A percentile compares a stretch with the other conserved stretches of the same genome.
Conservation (phyloP, 2,797 vertebrate species). For the Apodemus agrarius region DNA sequence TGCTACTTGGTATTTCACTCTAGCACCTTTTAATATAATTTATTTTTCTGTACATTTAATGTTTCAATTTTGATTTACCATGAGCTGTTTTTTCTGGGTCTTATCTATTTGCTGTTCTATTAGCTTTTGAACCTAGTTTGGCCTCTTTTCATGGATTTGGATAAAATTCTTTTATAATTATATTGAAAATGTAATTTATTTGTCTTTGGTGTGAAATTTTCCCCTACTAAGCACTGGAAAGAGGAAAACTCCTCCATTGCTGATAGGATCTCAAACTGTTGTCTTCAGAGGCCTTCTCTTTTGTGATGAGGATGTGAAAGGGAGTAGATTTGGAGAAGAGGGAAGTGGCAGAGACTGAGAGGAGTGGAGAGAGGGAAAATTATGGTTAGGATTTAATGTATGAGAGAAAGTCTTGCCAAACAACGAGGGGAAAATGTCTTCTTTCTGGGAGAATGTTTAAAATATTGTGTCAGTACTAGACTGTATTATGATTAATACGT, state of each 20-base stretch:
- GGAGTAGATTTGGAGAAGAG: not conserved
- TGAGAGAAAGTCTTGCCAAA: not conserved
- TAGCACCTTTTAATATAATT: not conserved
- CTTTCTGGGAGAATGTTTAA: not conserved
- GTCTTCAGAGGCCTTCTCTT: not conserved
- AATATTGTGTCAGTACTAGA: not conserved
- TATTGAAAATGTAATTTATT: not conserved
- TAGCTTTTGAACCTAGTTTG: not conserved
- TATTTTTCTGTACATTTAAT: not conserved
- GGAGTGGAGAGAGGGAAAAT: not conserved
- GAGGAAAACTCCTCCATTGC: too few relatives aligned
- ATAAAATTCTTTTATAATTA: not conserved
- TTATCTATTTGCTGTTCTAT: not conserved
- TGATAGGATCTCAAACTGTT: not conserved
- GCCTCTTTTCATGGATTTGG: not conserved
- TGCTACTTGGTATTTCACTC: not conserved
- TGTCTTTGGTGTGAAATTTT: not conserved
- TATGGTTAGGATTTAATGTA: not conserved
- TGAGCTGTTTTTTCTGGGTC: not conserved
- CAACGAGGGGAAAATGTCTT: not conserved
- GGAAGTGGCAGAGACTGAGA: not conserved
- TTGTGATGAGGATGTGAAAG: not conserved
- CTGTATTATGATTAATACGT: not conserved
- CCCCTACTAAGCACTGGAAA: not conserved
- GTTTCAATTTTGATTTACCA: not conserved